Percentiles rank a stretch among this genome's conserved stretches.
These are phyloP conservation scores for Diorhabda elongata DNA, from an alignment of 1,140 invertebrate species.

Conservation along the genomic window DNA sequence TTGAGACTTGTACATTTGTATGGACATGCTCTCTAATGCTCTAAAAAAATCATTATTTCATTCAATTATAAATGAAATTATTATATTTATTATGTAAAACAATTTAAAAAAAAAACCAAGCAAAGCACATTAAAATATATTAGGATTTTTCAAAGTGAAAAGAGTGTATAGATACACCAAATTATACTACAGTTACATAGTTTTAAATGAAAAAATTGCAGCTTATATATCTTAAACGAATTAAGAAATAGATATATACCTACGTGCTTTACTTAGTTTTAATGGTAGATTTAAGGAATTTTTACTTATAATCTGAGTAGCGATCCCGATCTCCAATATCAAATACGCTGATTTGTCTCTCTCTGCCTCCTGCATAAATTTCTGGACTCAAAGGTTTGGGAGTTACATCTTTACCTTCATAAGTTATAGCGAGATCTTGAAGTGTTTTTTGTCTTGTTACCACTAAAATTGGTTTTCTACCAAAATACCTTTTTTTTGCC, in stretches of 20 bases:
- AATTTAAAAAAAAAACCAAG: neutral
- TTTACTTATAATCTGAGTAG: neutral
- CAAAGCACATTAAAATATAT: neutral
- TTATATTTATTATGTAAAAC: neutral
- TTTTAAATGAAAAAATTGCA: neutral
- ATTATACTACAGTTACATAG: no score
- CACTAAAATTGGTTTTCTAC: constrained; percentile 10
- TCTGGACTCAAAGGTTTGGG: constrained; percentile 35
- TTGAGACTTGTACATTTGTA: constrained; percentile 1
- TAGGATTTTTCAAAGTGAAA: no score
- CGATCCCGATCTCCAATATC: constrained; percentile 20
- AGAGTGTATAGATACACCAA: no score
- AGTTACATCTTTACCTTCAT: constrained; percentile 37
- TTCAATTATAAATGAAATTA: neutral
- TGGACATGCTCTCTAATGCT: neutral
- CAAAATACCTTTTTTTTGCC: no score
- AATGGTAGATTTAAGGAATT: neutral
- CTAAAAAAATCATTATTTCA: neutral
- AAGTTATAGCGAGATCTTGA: neutral
- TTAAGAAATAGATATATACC: neutral
- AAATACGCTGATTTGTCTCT: constrained; percentile 29
- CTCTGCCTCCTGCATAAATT: constrained; percentile 25
- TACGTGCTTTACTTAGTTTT: neutral
- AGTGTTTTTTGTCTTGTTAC: neutral
- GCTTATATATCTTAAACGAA: neutral